Percentiles rank a stretch among this genome's conserved stretches.
Evolutionary conservation across 2,888 invertebrate species (phyloP).

Genomic region (Pyrgus malvae): DNA sequence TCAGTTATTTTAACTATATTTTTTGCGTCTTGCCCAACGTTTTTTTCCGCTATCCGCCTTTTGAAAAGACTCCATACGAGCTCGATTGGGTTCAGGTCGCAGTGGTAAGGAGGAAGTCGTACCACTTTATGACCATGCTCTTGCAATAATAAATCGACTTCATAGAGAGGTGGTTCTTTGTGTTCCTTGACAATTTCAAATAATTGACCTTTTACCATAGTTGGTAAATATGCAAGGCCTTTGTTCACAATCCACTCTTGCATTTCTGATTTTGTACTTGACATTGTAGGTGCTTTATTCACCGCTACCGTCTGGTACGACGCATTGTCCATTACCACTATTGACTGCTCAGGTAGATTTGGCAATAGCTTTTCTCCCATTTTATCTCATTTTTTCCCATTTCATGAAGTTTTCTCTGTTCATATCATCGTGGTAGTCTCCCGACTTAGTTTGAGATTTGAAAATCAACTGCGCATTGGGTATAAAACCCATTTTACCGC

Average conservation of each 20-base stretch:
- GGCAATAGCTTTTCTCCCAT: too few species aligned
- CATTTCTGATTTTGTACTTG: conserved; percentile 1
- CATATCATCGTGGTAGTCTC: not conserved
- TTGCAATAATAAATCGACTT: too few species aligned
- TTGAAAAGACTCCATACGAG: conserved; percentile 34
- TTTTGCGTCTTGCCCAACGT: conserved; percentile 30
- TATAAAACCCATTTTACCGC: conserved; percentile 23
- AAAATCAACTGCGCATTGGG: conserved; percentile 23
- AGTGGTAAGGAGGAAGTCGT: conserved; percentile 31
- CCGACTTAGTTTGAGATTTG: conserved; percentile 16
- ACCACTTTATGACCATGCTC: too few species aligned
- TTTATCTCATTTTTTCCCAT: too few species aligned
- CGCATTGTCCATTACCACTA: too few species aligned
- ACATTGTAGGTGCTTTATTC: conserved; percentile 6
- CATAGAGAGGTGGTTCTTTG: conserved; percentile 11
- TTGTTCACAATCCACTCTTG: conserved; percentile 7
- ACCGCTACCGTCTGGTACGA: not conserved
- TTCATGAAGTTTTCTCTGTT: too few species aligned
- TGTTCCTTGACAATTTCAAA: conserved; percentile 15
- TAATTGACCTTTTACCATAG: conserved; percentile 6
- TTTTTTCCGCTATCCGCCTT: conserved; percentile 34
- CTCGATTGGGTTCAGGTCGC: conserved; percentile 29
- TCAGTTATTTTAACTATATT: conserved; percentile 19
- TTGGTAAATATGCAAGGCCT: not conserved
- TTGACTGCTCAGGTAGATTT: too few species aligned